Evolutionary conservation across 2,797 vertebrate genomes (phyloP).

Genomic region (Buceros bicornis): DNA sequence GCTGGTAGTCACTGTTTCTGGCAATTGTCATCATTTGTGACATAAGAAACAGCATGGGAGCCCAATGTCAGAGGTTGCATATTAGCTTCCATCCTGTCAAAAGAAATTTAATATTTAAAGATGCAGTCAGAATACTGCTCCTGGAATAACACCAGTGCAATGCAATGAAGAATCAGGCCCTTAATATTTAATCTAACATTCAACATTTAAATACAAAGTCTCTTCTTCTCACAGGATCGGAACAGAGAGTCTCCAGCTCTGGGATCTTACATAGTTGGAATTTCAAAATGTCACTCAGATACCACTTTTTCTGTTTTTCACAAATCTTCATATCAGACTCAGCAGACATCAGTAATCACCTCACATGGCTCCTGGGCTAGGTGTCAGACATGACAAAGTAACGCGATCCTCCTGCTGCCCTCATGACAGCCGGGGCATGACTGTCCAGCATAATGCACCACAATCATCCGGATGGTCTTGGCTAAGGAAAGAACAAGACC

Average conservation of each 20-base stretch:
- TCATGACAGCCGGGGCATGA: not conserved
- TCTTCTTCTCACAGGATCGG: not conserved
- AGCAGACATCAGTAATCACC: not conserved
- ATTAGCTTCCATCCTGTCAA: constrained; percentile 13
- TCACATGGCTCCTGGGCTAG: not conserved
- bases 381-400: not conserved
- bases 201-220: not conserved
- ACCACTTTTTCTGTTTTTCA: not conserved
- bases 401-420: not conserved
- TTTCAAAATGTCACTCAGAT: not conserved
- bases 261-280: not conserved
- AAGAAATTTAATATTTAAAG: constrained; percentile 44
- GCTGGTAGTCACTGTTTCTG: constrained; percentile 25
- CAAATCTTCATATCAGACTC: not conserved
- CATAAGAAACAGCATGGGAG: constrained; percentile 27
- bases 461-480: no score
- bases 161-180: not conserved
- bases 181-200: constrained; percentile 5
- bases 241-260: not conserved
- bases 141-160: not conserved
- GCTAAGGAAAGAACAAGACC: not conserved
- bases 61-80: constrained; percentile 11
- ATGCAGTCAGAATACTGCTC: not conserved
- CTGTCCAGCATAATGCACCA: not conserved
- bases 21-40: constrained; percentile 33